Base-by-base conservation (phyloP, 2,888 invertebrate genomes). In the Xestia ashworthii region DNA sequence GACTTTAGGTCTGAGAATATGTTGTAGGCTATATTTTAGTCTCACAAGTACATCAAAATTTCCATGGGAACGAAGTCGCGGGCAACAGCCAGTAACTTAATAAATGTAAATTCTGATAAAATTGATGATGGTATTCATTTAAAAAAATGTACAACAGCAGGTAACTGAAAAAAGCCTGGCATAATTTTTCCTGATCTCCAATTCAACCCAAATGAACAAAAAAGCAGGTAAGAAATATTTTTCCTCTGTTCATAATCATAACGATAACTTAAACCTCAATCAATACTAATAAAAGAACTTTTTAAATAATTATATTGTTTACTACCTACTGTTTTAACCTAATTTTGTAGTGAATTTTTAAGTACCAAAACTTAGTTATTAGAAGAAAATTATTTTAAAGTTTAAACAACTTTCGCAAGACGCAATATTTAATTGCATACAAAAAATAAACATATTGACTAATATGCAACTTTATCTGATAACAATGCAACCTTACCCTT, bases 381-480 rank as follows among this genome's bases (percentile, higher is more conserved):
- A n/a, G 16, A 44, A 58, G 11, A 25, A 64, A 75, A 41, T 74
- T 58, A 38, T 22, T 32, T 50, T 9, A 44, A 44, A 44, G 44
- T 44, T 53, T 60, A 60, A 41, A 14, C 73, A 58, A 32, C 14
- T 48, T 71, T 78, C 16, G 11, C 79, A 66, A 78, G 3, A 3
- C 16, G 16, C 38, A 60, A 72, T 72, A 66, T 78, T 46, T 67
- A 67, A 53, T 14, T 67, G 22, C 38, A 46, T 16, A n/a, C 55
- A 71, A 71, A 73, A 78, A 14, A 67, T 79, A 32, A 79, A 74
- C 53, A 55, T 25, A 44, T 50, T 38, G 38, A 48, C 46, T 14
- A 12, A 68, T 68, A 74, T 44, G 48, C 22, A 48, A 16, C 25
- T 41, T 62, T 80, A 74, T 80, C 80, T 55, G 14, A 38, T 48